Evolutionary conservation across 2,113 vertebrate species (phyloP), one percentile per base, ranked within the genome.

Genomic region (Platysternon megacephalum): DNA sequence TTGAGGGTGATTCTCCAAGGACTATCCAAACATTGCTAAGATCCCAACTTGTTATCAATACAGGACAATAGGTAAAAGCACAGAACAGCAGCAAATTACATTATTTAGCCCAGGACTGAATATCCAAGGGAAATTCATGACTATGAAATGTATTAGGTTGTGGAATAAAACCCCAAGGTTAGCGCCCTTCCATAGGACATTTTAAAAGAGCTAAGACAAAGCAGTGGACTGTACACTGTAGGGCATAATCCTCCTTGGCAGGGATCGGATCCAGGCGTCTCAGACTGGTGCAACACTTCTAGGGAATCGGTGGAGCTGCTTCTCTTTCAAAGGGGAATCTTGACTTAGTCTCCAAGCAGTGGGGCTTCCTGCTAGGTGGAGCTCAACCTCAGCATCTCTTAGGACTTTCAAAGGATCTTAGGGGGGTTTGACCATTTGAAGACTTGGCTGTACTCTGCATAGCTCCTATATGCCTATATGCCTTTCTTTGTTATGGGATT

Each of bases 161-260:
- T 46, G 49, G 35, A 91, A 80, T 4, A 26, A 14, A 13, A 12
- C 61, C 44, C 29, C 28, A 55, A 26, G 51, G 49, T 61, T 65
- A 82, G 42, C 44, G 8, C 44, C 16, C 88, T 16, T 83, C 35
- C 29, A 28, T 5, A 53, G 24, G 39, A 46, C 86, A 17, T 46
- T 39, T 55, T 39, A 10, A 14, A 82, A 10, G 35, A n/a, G 52
- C 21, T 35, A 44, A 48, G 8, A 9, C 4, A 9, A 0, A 0
- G 2, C 21, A 51, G 83, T 39, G 16, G 52, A 17, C 49, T 44
- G 0, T 61, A 82, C 5, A 42, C 21, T 42, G n/a, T 72, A 26
- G 42, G 89, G 48, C 55, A 88, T 39, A 14, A 1, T 52, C 51
- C 72, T n/a, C 11, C 74, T 91, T 52, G 48, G 35, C 2, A 4